Base-by-base conservation (phyloP, 2,797 vertebrate species). In the Semotilus atromaculatus region DNA sequence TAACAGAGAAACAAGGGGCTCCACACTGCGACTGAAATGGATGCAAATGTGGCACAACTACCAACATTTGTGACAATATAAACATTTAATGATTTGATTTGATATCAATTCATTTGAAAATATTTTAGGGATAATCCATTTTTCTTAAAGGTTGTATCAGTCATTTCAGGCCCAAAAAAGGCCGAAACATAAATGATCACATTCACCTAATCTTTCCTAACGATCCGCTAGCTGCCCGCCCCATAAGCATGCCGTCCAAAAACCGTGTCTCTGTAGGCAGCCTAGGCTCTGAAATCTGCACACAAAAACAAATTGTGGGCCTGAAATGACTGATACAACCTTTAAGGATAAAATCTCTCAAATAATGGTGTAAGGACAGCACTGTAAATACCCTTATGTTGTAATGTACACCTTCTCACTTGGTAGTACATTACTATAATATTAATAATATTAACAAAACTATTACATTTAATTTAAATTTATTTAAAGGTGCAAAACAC, bases 1-100 rank as follows among this genome's bases (percentile, higher is more conserved):
- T 62, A 75, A 66, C n/a, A 82, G 14, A 18, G 58, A 67, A 74
- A 29, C 29, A 62, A 79, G 77, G 14, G n/a, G 80, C 34, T 43
- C 6, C 51, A 83, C 64, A 34, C 45, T 74, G 43, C 2, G 29
- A 64, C 55, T 43, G 71, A 62, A 76, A 68, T 29, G 21, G 7
- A 75, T 80, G 36, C 34, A 23, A 45, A 81, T 51, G 62, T 7
- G 1, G 19, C 8, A 5, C 19, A 64, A 21, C 60, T 23, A 21
- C 19, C 38, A 60, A 64, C 38, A 45, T 21, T 66, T n/a, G 19
- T 23, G 26, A 51, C 1, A 34, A 23, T 21, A 77, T n/a, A 48
- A 48, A 80, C 40, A 67, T 66, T 80, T 67, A 18, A 45, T 40
- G 29, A 23, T n/a, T 66, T 19, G 9, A 11, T 31, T 29, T 18